Base-by-base conservation (phyloP, 1,140 invertebrate genomes). In the Panagrolaimus sp. region DNA sequence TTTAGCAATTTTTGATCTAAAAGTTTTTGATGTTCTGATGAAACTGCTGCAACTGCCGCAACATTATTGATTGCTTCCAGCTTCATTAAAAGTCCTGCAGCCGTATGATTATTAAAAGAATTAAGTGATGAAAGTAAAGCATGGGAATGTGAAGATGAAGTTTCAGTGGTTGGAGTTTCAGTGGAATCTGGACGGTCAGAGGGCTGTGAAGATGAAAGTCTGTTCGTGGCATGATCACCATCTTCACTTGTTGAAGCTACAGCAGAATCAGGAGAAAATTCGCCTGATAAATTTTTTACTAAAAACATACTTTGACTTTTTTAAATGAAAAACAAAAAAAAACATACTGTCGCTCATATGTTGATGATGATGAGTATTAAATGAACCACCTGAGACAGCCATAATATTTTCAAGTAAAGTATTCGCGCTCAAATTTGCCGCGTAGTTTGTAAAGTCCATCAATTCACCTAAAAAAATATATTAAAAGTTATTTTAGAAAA, bases 221-320 rank as follows among this genome's bases (percentile, higher is more conserved):
- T n/a, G 51, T 2, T 57, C 14, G 7, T 38, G 31, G 16, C 48
- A 53, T 62, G 23, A 45, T 75, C 72, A 7, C 72, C 72, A 31
- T 74, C 72, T 20, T 76, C 73, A 47, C 72, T 74, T 7, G 69
- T 74, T 65, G 76, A 73, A 16, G 76, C 74, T 20, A 64, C 66
- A 1, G 74, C 73, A 45, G 77, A 78, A 71, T 76, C 77, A 27
- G 74, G 72, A 20, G 74, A 76, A 42, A 66, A 64, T 38, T 70
- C 68, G 1, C 69, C 69, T 16, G 20, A 57, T 13, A 38, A 38
- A 38, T 38, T 38, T 38, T 38, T 38, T 38, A 38, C 31, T 38
- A 38, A 2, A 38, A 38, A 38, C 2, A 38, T 38, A 38, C 2
- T 38, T 20, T 57, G n/a, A 27, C 9, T 27, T 57, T 57, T 11